Base-by-base conservation (phyloP, 2,113 vertebrate species). In the Onychostruthus taczanowskii region DNA sequence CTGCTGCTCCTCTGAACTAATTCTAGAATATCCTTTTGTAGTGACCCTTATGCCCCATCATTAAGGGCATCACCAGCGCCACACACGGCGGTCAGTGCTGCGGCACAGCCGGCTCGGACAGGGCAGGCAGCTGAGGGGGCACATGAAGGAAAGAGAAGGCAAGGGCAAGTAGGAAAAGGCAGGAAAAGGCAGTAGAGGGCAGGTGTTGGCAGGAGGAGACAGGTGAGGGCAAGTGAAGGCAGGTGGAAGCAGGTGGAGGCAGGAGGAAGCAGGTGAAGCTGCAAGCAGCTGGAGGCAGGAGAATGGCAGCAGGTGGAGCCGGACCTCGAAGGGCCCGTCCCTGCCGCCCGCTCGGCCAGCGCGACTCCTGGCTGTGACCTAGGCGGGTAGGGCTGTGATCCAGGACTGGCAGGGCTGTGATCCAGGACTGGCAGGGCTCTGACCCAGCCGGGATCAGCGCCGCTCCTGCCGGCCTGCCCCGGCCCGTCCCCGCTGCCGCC, bases 61-160 rank as follows among this genome's bases (percentile, higher is more conserved):
- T 20, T 23, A 33, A 18, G 23, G 18, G 4, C 15, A 33, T 10
- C 41, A 37, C 10, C 56, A 49, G 18, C 2, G 2, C 39, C 3
- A 35, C 50, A 23, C 64, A 37, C 0, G 5, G 9, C 0, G 4
- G 21, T 2, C 28, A 13, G 7, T 0, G 5, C 35, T 26, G 27
- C 3, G 10, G 37, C 4, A 9, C 10, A 2, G 7, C 50, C 58
- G 18, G 44, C 18, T 23, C 19, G 6, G 37, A n/a, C 9, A 6
- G 27, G 16, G 4, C 76, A 21, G 19, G 33, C 18, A 52, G 55
- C 27, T 12, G 49, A 27, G 15, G 31, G 10, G 31, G 10, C 8
- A 8, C 26, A 6, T 3, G 27, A 8, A 18, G 18, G 26, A 28
- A 28, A 35, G 5, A 13, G 26, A 6, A 31, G 27, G 28, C 12